Evolutionary conservation across 2,113 vertebrate genomes (phyloP), one percentile per base, ranked within the genome.

Genomic region (Herpailurus yagouaroundi): DNA sequence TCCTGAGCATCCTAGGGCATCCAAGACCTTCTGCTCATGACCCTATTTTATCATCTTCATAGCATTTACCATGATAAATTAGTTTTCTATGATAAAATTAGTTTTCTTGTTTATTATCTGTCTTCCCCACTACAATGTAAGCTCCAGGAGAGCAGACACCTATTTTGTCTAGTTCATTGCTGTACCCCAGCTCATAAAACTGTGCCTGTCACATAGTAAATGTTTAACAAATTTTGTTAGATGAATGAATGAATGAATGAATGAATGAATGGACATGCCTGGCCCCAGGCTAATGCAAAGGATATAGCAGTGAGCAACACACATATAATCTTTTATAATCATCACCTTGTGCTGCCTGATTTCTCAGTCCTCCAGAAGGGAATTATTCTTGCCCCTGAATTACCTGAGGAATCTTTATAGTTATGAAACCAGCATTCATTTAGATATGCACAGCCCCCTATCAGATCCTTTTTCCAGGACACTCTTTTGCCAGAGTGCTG

Each of bases 401-500:
- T 19, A 71, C 93, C 76, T 48, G 36, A 94, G 52, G 91, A 79
- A 41, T 84, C 69, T 93, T 89, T 31, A 41, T 31, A 57, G 55
- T 92, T 83, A 80, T n/a, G 55, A 95, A 91, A 91, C 89, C 45
- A 91, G 36, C 48, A 64, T 92, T 76, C n/a, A 45, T 38, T 94
- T 68, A 41, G 91, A 50, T 25, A 69, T 79, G 89, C 15, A 5
- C n/a, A 93, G 38, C 45, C 81, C 86, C 16, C 64, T 25, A n/a
- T 83, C 91, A 95, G 68, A 71, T 69, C 96, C 36, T 82, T 89
- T 96, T 64, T 86, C 77, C 73, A 71, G 57, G 48, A 94, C 85
- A 87, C 77, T 95, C 31, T 50, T 93, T 52, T 85, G 36, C 41
- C 13, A 60, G 19, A 95, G 92, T 92, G 95, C 91, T 97, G 95